Evolutionary conservation across 2,797 vertebrate species (phyloP).

Genomic region (Scyliorhinus canicula): DNA sequence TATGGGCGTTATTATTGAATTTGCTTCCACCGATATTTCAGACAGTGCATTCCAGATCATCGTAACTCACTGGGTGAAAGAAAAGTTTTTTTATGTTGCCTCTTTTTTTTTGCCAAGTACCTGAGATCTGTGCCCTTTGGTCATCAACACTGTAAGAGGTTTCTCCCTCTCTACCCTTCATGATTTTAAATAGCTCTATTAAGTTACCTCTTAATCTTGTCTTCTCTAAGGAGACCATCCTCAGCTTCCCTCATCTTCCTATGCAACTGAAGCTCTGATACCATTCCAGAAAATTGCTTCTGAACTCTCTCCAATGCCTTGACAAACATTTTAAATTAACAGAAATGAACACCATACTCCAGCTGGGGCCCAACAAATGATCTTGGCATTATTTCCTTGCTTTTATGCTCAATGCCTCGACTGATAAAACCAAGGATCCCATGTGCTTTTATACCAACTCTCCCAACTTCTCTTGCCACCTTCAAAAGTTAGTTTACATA

Average conservation of each 20-base stretch:
- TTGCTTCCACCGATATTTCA: neutral
- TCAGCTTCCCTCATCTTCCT: no score
- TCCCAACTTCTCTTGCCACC: neutral
- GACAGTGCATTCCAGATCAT: neutral
- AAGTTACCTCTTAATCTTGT: neutral
- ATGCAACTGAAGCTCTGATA: neutral
- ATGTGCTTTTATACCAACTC: neutral
- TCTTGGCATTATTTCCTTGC: neutral
- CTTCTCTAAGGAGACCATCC: neutral
- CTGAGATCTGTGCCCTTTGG: neutral
- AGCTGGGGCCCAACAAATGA: neutral
- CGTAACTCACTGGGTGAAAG: neutral
- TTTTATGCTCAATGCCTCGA: neutral
- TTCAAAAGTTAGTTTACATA: neutral
- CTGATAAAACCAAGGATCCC: neutral
- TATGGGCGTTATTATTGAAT: neutral
- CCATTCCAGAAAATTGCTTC: neutral
- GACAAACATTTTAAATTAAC: neutral
- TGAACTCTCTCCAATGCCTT: neutral
- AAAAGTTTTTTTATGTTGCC: neutral
- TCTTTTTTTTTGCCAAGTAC: neutral
- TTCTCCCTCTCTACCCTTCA: neutral
- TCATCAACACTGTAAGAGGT: neutral
- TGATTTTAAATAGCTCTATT: neutral
- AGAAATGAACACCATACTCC: neutral